Base-by-base conservation (phyloP, 2,888 invertebrate genomes). In the Euplagia quadripunctaria region DNA sequence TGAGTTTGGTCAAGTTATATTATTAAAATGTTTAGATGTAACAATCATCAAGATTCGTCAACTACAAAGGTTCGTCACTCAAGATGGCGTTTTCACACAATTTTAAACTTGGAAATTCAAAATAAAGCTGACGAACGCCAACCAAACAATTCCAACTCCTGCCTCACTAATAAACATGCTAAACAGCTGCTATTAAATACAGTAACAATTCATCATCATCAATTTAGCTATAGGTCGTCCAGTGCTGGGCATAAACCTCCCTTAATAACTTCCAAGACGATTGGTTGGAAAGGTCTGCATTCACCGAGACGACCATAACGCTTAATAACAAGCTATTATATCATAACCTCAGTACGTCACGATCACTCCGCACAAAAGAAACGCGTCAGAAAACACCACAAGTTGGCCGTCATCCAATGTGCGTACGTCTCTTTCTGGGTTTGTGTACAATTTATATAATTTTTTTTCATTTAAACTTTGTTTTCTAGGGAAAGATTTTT, bases 331-430 rank as follows among this genome's bases (percentile, higher is more conserved):
- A 46, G 43, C 17, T 61, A 70, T 75, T 71, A 75, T 79, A 76
- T 82, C 74, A 76, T 51, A 74, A 75, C 51, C 67, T 20, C 65
- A 42, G 7, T 14, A 77, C 72, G 70, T 63, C 84, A 82, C 74
- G 73, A 79, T 61, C 52, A 0, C n/a, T 63, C 17, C 49, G 55
- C 73, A 84, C 84, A 79, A 77, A 82, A 84, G 82, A 76, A 69
- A 17, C 52, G 42, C 72, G 72, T 72, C 72, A 68, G 41, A 51
- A 66, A 51, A 58, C 31, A 64, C n/a, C 16, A 14, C 49, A 66
- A 43, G 17, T 75, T 82, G 82, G 84, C 84, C n/a, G 4, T n/a
- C 49, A 46, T 55, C 72, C 72, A 72, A 51, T 3, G 52, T 4
- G 64, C 55, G 52, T 64, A 41, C 68, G 68, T 46, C 31, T 42